Evolutionary conservation across 2,113 vertebrate genomes (phyloP).

Genomic region (Anoura caudifer): DNA sequence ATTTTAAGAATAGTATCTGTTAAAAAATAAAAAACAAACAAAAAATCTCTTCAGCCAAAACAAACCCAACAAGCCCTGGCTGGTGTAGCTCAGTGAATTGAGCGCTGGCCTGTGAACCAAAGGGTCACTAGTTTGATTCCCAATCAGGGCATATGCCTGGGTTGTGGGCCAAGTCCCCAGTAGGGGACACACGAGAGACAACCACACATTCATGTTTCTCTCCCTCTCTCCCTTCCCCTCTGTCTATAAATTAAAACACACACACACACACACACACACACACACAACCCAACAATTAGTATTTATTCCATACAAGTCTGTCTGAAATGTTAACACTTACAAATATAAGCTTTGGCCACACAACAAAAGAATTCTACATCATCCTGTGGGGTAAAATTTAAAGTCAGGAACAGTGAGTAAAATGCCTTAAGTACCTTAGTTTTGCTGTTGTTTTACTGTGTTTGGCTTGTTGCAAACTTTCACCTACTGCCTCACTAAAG

Average conservation of each 20-base stretch:
- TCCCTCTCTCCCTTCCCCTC: no score
- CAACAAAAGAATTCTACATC: not conserved
- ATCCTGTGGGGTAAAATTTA: not conserved
- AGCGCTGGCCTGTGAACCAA: no score
- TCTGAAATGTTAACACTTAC: not conserved
- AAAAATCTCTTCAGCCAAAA: not conserved
- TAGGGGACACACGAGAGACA: no score
- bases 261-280: no score
- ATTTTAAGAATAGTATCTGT: not conserved
- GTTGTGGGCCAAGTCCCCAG: no score
- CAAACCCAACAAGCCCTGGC: not conserved
- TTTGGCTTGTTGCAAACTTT: not conserved
- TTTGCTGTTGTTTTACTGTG: not conserved
- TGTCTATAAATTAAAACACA: no score
- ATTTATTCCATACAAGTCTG: not conserved
- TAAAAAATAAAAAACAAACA: not conserved
- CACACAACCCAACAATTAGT: not conserved
- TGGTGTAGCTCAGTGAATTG: no score
- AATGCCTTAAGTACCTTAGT: not conserved
- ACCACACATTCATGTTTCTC: no score
- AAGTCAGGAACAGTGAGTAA: not conserved
- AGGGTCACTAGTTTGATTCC: no score
- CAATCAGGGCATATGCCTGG: no score
- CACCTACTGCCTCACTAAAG: not conserved
- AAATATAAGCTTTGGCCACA: conserved; percentile 27